Base-by-base conservation (phyloP, 2,113 vertebrate species). In the Montifringilla adamsi region DNA sequence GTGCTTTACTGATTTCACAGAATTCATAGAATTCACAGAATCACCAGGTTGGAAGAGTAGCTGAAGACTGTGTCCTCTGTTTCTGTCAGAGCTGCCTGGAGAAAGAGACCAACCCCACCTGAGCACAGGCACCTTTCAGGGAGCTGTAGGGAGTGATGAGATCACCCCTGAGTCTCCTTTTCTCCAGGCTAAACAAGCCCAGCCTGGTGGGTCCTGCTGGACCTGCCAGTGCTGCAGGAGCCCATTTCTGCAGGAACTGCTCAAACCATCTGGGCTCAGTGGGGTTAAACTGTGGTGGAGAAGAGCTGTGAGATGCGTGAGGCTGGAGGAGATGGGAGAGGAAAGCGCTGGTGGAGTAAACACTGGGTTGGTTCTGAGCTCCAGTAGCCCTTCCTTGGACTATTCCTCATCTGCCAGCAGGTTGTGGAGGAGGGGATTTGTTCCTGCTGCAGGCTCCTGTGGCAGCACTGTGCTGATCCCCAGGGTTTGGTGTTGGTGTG, bases 231-330 rank as follows among this genome's bases (percentile, higher is more conserved):
- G 5, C 84, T 58, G 21, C 14, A 8, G n/a, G 27, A 59, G 53
- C 23, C 43, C 82, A 28, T 21, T 66, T 3, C 0, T 43, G 0
- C 0, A 0, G 35, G 59, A 73, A 67, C 84, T 63, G 21, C 53
- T 67, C 56, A 31, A 6, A 33, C n/a, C 31, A 2, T 7, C 15
- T 3, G 3, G 63, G 69, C 55, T 77, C 13, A 9, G 53, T 1
- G 23, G 91, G 49, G 58, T 86, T 76, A 76, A 68, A 46, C 16
- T 52, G 3, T 19, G 31, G 4, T 15, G 72, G 27, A 35, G 50
- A 46, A 22, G 50, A 11, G 35, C 66, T 82, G 60, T 39, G 50
- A 56, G 31, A 14, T 35, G 20, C 35, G 43, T 15, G 44, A 55
- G 73, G 17, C n/a, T 62, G 13, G 28, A 23, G 44, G 35, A 84